A percentile compares a stretch with the other conserved stretches of the same genome.
phyloP scores from a whole-genome alignment of 2,113 vertebrate genomes.

The Elephantulus edwardii region DNA sequence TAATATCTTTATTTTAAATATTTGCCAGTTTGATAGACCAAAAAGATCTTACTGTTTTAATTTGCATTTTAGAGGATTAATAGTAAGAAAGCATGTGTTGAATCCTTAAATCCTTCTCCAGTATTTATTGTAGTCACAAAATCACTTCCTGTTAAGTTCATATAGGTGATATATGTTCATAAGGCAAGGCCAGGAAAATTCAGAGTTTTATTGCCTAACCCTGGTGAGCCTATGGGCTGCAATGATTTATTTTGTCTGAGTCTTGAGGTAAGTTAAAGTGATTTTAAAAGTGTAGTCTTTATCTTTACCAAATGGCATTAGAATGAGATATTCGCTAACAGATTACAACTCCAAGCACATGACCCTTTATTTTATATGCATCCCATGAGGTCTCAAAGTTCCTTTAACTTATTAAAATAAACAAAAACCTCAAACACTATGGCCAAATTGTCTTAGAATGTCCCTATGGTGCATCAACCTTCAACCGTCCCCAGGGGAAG shows the following conservation, averaged over 20 bases:
- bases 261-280: neutral
- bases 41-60: slow-evolving; percentile 55
- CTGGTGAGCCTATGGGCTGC: neutral
- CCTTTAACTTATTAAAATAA: too few relatives aligned
- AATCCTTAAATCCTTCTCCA: slow-evolving; percentile 41
- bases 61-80: slow-evolving; percentile 64
- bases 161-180: neutral
- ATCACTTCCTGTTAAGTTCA: neutral
- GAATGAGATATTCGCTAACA: neutral
- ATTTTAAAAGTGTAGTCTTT: neutral
- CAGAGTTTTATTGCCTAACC: neutral
- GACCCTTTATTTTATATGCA: neutral
- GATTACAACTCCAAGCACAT: neutral
- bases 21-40: slow-evolving; percentile 66
- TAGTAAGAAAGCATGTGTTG: slow-evolving; percentile 9
- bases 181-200: neutral
- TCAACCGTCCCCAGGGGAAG: neutral
- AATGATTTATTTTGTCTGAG: neutral
- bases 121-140: slow-evolving; percentile 19
- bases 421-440: neutral
- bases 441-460: neutral
- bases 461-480: neutral
- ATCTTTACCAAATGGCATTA: neutral
- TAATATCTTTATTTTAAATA: slow-evolving; percentile 74
- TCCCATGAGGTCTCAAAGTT: neutral